Conservation (phyloP, 2,797 vertebrate species). For the Rhinoraja longicauda region DNA sequence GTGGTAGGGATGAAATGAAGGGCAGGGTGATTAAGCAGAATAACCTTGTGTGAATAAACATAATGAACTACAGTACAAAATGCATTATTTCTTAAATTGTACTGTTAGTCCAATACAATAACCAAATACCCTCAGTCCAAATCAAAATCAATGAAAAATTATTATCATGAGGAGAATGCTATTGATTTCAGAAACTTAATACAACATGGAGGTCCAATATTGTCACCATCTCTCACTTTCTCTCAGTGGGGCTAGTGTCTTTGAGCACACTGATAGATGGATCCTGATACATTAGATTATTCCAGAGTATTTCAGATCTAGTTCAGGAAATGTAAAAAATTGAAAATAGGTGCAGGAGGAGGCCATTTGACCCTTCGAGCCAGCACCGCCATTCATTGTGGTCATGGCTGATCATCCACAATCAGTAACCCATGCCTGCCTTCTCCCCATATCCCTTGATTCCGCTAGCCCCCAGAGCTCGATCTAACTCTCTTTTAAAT, state of each 20-base stretch:
- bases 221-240: neutral
- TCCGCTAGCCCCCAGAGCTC: too few relatives aligned
- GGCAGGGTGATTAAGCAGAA: too few relatives aligned
- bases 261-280: neutral
- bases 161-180: neutral
- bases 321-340: too few relatives aligned
- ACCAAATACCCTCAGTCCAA: neutral
- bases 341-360: too few relatives aligned
- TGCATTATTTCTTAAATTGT: neutral
- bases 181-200: neutral
- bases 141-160: neutral
- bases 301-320: neutral
- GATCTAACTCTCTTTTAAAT: too few relatives aligned
- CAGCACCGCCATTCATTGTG: too few relatives aligned
- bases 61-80: neutral
- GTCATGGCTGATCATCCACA: too few relatives aligned
- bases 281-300: neutral
- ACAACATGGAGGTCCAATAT: neutral
- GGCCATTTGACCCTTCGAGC: too few relatives aligned
- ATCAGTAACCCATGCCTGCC: too few relatives aligned
- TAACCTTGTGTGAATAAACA: neutral
- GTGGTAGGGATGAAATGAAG: too few relatives aligned
- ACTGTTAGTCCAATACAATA: neutral
- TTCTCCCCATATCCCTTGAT: too few relatives aligned
- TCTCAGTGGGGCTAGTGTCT: neutral